Base-by-base conservation (phyloP, 2,113 vertebrate genomes). In the Poeciliopsis occidentalis region DNA sequence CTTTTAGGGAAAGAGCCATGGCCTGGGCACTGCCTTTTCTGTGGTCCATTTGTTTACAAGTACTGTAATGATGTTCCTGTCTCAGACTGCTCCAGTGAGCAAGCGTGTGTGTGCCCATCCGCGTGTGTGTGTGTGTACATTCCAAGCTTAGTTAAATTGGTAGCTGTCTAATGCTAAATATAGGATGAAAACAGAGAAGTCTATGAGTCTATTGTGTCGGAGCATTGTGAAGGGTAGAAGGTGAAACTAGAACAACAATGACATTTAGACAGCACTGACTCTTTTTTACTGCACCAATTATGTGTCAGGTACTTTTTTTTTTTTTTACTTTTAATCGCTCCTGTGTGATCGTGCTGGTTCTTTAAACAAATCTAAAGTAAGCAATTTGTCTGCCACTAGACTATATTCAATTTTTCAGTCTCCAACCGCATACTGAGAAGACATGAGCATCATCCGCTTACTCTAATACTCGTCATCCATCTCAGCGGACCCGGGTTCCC, bases 221-320 rank as follows among this genome's bases (percentile, higher is more conserved):
- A 64, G 68, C 71, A 67, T 78, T 88, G 79, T 90, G 86, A 92
- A 85, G 88, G 87, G 78, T 85, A 88, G 73, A 60, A 84, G 91
- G 88, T 91, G 85, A 88, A 82, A 81, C 8, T 0, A 73, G 81
- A 87, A 86, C 89, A 88, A 72, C 78, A 78, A 64, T 88, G 85
- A 88, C 85, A 89, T 91, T 89, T 83, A 81, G 83, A 73, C 68
- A 67, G 54, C 29, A 62, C 34, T 37, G 31, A 47, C 57, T 82
- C 30, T 27, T 3, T 67, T 62, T 82, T 30, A 30, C 57, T 57
- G 34, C 27, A 78, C 19, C 24, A 60, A 29, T 34, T 86, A 47
- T 69, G 44, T 44, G 47, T 79, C 67, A 71, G 72, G 68, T 78
- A 76, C 75, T 75, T 39, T 88, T 78, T 75, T 69, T 69, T 75